phyloP scores from a whole-genome alignment of 2,888 invertebrate species.

The Toxonevra muliebris region DNA sequence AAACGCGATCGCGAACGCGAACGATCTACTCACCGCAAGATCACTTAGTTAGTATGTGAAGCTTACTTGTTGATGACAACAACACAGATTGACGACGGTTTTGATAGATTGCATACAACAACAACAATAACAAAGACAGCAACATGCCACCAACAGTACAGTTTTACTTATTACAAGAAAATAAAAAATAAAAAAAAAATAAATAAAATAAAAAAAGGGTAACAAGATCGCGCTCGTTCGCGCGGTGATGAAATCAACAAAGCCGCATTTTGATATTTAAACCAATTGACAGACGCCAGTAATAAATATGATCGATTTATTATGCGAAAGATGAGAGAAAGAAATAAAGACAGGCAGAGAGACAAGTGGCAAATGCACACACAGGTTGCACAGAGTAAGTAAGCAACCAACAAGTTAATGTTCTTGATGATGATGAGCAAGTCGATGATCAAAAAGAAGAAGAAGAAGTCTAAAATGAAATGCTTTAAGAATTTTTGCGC shows the following conservation, averaged over 20 bases:
- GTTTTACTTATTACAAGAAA: not conserved
- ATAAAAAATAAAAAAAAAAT: not conserved
- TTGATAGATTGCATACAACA: conserved; percentile 1
- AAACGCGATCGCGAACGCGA: too few relatives aligned
- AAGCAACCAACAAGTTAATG: not conserved
- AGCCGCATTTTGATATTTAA: conserved; percentile 45
- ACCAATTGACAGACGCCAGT: conserved; percentile 35
- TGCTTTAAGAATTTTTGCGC: conserved; percentile 38
- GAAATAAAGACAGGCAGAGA: not conserved
- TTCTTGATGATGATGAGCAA: not conserved
- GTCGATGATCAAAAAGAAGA: conserved; percentile 9
- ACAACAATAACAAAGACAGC: conserved; percentile 4
- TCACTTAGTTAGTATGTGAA: too few relatives aligned
- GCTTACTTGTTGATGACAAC: conserved; percentile 12
- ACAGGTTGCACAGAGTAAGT: too few relatives aligned
- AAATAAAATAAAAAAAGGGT: conserved; percentile 18
- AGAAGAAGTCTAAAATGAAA: conserved; percentile 35
- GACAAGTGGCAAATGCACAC: not conserved
- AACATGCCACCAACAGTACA: conserved; percentile 9
- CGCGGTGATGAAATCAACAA: not conserved
- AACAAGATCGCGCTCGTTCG: conserved; percentile 9
- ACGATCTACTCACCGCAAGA: too few relatives aligned
- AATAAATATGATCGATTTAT: conserved; percentile 59
- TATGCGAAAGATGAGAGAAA: conserved; percentile 42
- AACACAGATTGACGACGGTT: conserved; percentile 29